A percentile compares a stretch with the other conserved stretches of the same genome.
Conservation (phyloP, 2,113 vertebrate genomes). For the Perca fluviatilis region DNA sequence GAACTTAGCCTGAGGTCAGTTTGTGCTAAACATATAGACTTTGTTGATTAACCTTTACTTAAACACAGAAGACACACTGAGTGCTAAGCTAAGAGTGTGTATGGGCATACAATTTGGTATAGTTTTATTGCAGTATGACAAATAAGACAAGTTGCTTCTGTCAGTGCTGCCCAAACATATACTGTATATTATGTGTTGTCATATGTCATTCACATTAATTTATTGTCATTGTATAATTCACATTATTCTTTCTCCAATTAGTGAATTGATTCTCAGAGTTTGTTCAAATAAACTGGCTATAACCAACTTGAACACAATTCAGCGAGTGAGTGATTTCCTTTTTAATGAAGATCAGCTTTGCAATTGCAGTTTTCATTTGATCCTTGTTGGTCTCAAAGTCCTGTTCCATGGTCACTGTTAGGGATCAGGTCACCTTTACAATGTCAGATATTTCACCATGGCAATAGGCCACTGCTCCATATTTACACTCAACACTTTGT, state of each 20-base stretch:
- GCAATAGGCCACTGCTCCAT: neutral
- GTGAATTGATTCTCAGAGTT: constrained; percentile 48
- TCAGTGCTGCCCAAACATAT: constrained; percentile 54
- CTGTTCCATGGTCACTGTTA: neutral
- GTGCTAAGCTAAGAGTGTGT: neutral
- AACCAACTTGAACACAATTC: constrained; percentile 24
- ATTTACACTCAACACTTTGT: constrained; percentile 6
- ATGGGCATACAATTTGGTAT: neutral
- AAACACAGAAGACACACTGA: constrained; percentile 4
- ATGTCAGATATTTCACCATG: neutral
- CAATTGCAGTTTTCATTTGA: neutral
- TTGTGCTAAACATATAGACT: neutral
- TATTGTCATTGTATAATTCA: constrained; percentile 47
- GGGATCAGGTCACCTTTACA: neutral
- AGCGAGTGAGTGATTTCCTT: neutral
- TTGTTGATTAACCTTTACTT: constrained; percentile 25
- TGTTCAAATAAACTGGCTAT: constrained; percentile 66
- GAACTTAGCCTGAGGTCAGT: neutral
- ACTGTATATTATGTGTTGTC: constrained; percentile 33
- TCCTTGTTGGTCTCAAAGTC: neutral
- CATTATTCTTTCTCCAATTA: constrained; percentile 25
- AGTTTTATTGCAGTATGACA: neutral
- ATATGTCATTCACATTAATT: constrained; percentile 58
- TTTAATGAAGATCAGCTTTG: neutral
- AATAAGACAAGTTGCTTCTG: constrained; percentile 24